Evolutionary conservation across 2,888 invertebrate genomes (phyloP).

Genomic region (Antheraea yamamai): DNA sequence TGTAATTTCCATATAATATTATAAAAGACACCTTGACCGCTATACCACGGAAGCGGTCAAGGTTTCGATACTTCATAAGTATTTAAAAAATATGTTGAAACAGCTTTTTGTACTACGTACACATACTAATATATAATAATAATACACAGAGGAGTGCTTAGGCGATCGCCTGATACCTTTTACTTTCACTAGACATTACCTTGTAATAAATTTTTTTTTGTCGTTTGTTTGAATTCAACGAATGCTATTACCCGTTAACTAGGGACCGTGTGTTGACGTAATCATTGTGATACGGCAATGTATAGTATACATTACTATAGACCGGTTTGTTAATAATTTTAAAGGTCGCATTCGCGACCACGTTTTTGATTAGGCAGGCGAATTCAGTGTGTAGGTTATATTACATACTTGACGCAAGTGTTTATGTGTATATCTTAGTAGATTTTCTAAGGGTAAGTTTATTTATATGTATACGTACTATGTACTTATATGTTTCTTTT

Average conservation of each 20-base stretch:
- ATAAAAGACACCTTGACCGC: background rate
- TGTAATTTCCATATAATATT: background rate
- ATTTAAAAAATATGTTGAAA: background rate
- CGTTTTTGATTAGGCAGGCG: constrained; percentile 14
- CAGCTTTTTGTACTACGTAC: background rate
- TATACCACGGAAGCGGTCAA: background rate
- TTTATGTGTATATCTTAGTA: constrained; percentile 21
- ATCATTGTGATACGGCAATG: constrained; percentile 17
- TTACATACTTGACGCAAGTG: constrained; percentile 6
- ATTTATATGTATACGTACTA: background rate
- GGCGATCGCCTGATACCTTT: background rate
- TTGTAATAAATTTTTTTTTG: background rate
- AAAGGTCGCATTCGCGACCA: constrained; percentile 21
- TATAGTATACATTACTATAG: constrained; percentile 18
- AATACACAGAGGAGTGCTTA: background rate
- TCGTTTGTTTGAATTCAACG: background rate
- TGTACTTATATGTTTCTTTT: background rate
- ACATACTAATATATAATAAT: too few species aligned
- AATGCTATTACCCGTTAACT: background rate
- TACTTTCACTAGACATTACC: constrained; percentile 5
- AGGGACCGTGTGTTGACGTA: background rate
- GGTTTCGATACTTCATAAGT: background rate
- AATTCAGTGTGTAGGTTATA: constrained; percentile 11
- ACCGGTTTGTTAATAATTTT: constrained; percentile 16
- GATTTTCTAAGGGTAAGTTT: constrained; percentile 16